Percentiles rank a stretch among this genome's conserved stretches.
These are phyloP conservation scores for Sparidentex hasta DNA, from an alignment of 2,797 vertebrate genomes.

Conservation along the genomic window DNA sequence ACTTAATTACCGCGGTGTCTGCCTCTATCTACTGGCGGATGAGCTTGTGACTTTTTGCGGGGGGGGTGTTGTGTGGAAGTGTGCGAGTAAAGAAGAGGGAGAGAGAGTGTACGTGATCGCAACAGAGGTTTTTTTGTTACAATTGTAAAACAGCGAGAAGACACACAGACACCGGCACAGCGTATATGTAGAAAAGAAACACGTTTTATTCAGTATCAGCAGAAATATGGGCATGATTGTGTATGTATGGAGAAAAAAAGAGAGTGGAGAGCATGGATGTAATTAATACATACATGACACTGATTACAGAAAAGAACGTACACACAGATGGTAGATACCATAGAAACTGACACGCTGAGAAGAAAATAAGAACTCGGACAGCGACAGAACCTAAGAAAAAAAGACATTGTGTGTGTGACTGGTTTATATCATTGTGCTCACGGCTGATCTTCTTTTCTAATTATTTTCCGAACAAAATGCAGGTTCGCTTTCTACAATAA, in stretches of 20 bases:
- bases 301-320: slow-evolving; percentile 53
- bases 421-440: slow-evolving; percentile 41
- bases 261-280: slow-evolving; percentile 36
- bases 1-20: slow-evolving; percentile 60
- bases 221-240: slow-evolving; percentile 35
- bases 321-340: slow-evolving; percentile 53
- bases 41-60: slow-evolving; percentile 40
- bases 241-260: slow-evolving; percentile 28
- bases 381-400: slow-evolving; percentile 18
- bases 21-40: slow-evolving; percentile 57
- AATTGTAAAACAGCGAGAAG: slow-evolving; percentile 37
- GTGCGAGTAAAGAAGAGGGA: slow-evolving; percentile 25
- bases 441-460: slow-evolving; percentile 20
- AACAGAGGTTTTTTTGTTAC: not conserved
- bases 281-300: slow-evolving; percentile 50
- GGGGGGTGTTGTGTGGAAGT: slow-evolving; percentile 13
- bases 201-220: slow-evolving; percentile 60
- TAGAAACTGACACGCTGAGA: slow-evolving; percentile 31
- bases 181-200: slow-evolving; percentile 57
- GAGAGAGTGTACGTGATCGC: slow-evolving; percentile 10
- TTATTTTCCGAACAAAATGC: not conserved
- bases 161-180: slow-evolving; percentile 47
- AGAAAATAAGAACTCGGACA: slow-evolving; percentile 32
- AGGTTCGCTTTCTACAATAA: slow-evolving; percentile 16
- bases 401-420: slow-evolving; percentile 19